These are phyloP conservation scores for Budorcas taxicolor DNA, from an alignment of 2,113 vertebrate species.

Conservation along the genomic window DNA sequence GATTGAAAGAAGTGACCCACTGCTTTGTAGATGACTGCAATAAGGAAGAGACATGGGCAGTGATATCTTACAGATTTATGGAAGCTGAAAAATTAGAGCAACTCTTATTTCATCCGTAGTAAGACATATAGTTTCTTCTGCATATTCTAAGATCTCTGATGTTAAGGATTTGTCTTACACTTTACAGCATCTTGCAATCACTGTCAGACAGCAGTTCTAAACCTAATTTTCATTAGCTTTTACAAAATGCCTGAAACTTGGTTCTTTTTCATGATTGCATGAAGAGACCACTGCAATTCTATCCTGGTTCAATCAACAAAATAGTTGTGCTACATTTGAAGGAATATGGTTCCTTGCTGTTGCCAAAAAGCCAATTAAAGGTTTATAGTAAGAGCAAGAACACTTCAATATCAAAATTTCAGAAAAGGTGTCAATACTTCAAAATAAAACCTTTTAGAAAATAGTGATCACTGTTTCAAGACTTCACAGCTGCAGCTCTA, in stretches of 20 bases:
- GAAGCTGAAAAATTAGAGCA: not conserved
- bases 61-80: not conserved
- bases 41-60: not conserved
- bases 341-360: not conserved
- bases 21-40: not conserved
- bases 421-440: not conserved
- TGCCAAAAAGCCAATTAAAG: not conserved
- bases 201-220: not conserved
- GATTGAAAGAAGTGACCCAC: not conserved
- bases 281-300: not conserved
- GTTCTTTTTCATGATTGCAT: not conserved
- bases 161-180: not conserved
- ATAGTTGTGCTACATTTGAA: not conserved
- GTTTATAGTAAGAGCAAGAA: not conserved
- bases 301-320: not conserved
- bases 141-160: not conserved
- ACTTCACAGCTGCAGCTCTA: not conserved
- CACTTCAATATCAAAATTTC: not conserved
- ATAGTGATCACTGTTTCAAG: not conserved
- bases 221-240: not conserved
- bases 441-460: not conserved
- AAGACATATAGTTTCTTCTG: not conserved
- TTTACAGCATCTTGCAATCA: not conserved
- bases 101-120: not conserved
- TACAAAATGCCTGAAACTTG: not conserved